Conservation (phyloP, 2,797 vertebrate genomes). For the Gobio occitaniae region DNA sequence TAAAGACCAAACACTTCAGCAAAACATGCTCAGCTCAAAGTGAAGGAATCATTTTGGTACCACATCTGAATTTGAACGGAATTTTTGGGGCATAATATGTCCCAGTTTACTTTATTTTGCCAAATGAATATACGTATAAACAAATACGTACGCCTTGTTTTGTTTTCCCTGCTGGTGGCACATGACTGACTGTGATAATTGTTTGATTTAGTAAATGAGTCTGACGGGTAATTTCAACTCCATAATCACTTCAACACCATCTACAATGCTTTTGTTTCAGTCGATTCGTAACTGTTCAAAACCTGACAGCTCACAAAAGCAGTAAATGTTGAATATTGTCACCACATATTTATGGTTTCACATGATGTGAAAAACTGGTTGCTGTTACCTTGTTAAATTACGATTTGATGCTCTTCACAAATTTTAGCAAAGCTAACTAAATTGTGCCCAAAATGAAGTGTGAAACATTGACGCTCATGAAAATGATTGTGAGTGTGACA, state of each 20-base stretch:
- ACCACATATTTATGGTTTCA: background rate
- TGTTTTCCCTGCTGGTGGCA: background rate
- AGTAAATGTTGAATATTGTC: background rate
- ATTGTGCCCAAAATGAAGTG: background rate
- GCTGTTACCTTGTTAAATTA: slow-evolving; percentile 2
- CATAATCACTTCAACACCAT: background rate
- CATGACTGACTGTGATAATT: background rate
- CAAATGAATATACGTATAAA: no score
- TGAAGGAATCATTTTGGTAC: no score
- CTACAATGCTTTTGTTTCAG: background rate
- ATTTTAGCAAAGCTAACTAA: background rate
- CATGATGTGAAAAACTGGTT: background rate
- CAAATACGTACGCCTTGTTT: no score
- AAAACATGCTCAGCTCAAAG: no score
- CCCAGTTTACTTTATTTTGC: no score
- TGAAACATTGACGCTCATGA: slow-evolving; percentile 4
- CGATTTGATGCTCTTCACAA: background rate
- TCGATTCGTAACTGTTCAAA: background rate
- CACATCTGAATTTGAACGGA: no score
- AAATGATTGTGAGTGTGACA: background rate
- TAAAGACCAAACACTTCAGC: no score
- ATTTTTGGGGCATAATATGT: no score
- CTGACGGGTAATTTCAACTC: background rate
- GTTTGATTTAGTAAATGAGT: background rate
- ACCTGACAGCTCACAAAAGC: background rate